These are phyloP conservation scores for Tetrapedia diversipes DNA, from an alignment of 2,888 invertebrate species.

Conservation along the genomic window DNA sequence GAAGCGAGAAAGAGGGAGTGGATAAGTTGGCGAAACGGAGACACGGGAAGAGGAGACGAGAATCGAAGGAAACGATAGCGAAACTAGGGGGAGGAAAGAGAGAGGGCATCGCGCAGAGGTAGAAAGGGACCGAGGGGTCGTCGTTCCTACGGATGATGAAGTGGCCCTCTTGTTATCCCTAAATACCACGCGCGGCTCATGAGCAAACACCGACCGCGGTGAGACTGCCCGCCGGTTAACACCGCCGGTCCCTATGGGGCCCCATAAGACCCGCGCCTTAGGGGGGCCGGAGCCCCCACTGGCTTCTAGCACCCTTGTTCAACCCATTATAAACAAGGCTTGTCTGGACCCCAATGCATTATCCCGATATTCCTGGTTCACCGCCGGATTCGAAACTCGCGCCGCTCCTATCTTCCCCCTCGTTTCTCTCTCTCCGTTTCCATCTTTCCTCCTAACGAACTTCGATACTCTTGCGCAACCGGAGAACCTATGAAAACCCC, in stretches of 20 bases:
- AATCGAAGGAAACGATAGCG: slow-evolving; percentile 41
- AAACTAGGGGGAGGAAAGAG: slow-evolving; percentile 30
- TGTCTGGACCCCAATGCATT: slow-evolving; percentile 78
- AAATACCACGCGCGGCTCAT: slow-evolving; percentile 81
- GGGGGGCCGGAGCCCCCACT: slow-evolving; percentile 80
- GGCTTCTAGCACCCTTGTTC: slow-evolving; percentile 82
- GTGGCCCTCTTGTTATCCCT: slow-evolving; percentile 82
- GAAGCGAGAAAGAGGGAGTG: background rate
- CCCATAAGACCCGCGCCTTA: slow-evolving; percentile 78
- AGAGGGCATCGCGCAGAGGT: slow-evolving; percentile 36
- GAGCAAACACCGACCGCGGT: slow-evolving; percentile 80
- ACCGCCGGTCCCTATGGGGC: slow-evolving; percentile 75
- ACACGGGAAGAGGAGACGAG: slow-evolving; percentile 11
- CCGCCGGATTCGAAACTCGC: slow-evolving; percentile 62
- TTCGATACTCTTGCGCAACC: slow-evolving; percentile 17
- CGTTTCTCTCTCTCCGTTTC: slow-evolving; percentile 30
- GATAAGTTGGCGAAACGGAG: slow-evolving; percentile 34
- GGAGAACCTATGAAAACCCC: background rate
- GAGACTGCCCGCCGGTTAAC: slow-evolving; percentile 79
- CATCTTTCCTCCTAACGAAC: slow-evolving; percentile 43
- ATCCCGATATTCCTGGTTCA: slow-evolving; percentile 72
- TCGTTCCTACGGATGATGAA: slow-evolving; percentile 78
- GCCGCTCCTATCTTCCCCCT: slow-evolving; percentile 45
- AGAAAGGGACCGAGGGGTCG: slow-evolving; percentile 69
- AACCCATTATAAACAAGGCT: slow-evolving; percentile 81